Evolutionary conservation across 2,888 invertebrate genomes (phyloP).

Genomic region (Yponomeuta plumbellus): DNA sequence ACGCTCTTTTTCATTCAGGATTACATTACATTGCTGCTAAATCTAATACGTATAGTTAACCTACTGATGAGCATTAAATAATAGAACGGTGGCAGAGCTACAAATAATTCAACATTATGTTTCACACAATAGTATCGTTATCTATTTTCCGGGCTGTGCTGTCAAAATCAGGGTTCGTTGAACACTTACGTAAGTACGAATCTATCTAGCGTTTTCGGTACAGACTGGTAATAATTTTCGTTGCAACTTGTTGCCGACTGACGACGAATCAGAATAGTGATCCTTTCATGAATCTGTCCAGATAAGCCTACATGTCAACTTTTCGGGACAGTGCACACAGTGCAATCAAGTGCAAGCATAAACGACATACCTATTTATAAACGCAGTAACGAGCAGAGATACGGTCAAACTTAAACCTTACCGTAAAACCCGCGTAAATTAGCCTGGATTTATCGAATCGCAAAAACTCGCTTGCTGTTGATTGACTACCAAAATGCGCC

Average conservation of each 20-base stretch:
- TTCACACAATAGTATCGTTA: slow-evolving; percentile 3
- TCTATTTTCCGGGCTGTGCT: not conserved
- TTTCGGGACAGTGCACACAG: no score
- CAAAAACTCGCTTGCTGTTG: no score
- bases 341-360: no score
- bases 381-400: no score
- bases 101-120: not conserved
- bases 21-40: no score
- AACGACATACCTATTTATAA: no score
- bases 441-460: no score
- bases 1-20: not conserved
- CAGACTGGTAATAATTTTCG: not conserved
- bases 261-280: not conserved
- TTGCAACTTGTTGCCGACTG: not conserved
- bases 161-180: not conserved
- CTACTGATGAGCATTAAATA: not conserved
- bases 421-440: no score
- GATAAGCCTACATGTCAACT: no score
- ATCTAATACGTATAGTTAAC: no score
- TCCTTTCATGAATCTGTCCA: not conserved
- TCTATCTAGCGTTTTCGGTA: not conserved
- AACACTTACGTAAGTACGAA: not conserved
- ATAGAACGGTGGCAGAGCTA: not conserved
- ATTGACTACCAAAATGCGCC: no score
- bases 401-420: no score